phyloP scores from a whole-genome alignment of 2,888 invertebrate species.

The Tetragonisca angustula region DNA sequence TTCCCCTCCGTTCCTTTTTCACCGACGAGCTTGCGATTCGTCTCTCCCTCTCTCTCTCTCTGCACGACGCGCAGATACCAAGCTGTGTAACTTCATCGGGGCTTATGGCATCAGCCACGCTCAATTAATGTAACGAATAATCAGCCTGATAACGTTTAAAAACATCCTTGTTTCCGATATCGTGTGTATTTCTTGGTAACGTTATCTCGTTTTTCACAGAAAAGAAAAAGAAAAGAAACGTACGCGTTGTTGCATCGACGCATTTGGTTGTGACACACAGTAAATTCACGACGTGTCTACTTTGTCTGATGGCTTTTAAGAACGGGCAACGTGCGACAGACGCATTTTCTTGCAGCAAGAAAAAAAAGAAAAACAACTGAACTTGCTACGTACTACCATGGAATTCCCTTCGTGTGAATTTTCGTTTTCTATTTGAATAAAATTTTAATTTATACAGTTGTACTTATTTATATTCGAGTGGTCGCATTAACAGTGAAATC shows the following conservation, averaged over 20 bases:
- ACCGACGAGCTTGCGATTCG: not conserved
- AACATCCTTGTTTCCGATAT: constrained; percentile 50
- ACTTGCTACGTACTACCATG: too few relatives aligned
- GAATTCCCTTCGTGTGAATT: too few relatives aligned
- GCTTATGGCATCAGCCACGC: constrained; percentile 32
- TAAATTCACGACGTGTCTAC: constrained; percentile 17
- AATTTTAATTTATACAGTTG: too few relatives aligned
- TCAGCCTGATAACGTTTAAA: constrained; percentile 50
- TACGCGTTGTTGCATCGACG: not conserved
- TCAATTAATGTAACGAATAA: constrained; percentile 55
- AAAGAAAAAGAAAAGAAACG: not conserved
- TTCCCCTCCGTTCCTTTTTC: not conserved
- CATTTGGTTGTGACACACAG: constrained; percentile 13
- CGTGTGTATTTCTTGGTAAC: constrained; percentile 36
- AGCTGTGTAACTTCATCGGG: constrained; percentile 36
- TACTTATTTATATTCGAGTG: too few relatives aligned
- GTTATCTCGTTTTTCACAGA: constrained; percentile 37
- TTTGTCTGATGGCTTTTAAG: constrained; percentile 37
- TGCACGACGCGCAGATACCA: not conserved
- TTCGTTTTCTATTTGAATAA: too few relatives aligned
- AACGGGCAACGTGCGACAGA: constrained; percentile 22
- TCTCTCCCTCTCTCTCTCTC: too few relatives aligned
- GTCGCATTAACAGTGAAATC: too few relatives aligned
- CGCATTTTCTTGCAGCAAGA: not conserved
- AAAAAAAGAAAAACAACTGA: not conserved